A percentile compares a stretch with the other conserved stretches of the same genome.
Evolutionary conservation across 1,140 invertebrate species (phyloP).

Genomic region (Heliconius eleuchia): DNA sequence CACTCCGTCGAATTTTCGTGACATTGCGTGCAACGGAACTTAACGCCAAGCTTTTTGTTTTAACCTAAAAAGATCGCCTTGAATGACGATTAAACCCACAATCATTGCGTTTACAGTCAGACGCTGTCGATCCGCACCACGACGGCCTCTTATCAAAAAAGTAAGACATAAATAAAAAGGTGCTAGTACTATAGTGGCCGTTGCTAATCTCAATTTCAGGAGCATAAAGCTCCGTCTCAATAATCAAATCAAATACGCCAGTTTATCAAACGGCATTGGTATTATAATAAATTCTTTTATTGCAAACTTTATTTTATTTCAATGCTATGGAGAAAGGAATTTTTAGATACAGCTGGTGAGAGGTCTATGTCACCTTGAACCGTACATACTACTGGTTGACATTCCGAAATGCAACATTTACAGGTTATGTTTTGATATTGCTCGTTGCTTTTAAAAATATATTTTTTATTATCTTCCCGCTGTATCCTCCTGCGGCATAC

Average conservation of each 20-base stretch:
- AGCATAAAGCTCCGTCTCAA: background rate
- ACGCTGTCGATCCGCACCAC: too few species aligned
- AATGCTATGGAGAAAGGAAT: background rate
- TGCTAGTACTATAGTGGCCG: background rate
- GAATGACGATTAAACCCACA: too few species aligned
- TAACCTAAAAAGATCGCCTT: too few species aligned
- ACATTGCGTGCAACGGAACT: background rate
- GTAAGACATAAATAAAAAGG: too few species aligned
- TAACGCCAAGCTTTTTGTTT: too few species aligned
- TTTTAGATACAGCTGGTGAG: background rate
- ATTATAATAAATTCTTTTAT: background rate
- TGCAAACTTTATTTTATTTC: background rate
- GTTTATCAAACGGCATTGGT: background rate
- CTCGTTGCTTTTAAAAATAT: background rate
- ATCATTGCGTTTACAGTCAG: too few species aligned
- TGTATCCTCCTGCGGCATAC: too few species aligned
- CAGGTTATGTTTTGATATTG: background rate
- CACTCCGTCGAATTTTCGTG: background rate
- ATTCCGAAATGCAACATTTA: background rate
- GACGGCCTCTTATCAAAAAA: too few species aligned
- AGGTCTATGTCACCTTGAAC: constrained; percentile 3
- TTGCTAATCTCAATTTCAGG: too few species aligned
- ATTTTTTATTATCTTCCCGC: background rate
- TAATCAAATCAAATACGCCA: background rate
- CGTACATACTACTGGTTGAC: background rate